These are phyloP conservation scores for Lasioglossum figueresi DNA, from an alignment of 2,888 invertebrate species.

Conservation along the genomic window DNA sequence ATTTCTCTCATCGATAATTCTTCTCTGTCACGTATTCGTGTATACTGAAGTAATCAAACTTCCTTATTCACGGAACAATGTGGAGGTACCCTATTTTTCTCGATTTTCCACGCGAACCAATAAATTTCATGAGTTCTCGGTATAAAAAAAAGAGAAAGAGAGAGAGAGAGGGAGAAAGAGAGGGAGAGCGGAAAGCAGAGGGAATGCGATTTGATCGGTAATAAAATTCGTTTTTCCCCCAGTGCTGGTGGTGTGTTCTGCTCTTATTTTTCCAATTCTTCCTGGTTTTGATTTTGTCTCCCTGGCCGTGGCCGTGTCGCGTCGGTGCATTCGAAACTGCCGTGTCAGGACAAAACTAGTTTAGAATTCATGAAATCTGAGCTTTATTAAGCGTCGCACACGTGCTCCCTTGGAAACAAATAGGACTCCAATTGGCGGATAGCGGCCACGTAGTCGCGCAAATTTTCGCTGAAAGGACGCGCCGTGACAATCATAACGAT, in stretches of 20 bases:
- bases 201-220: conserved; percentile 27
- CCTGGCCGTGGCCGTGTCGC: conserved; percentile 2
- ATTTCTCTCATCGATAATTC: not conserved
- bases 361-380: conserved; percentile 68
- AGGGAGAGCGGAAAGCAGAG: conserved; percentile 26
- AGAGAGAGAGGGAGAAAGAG: no score
- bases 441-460: conserved; percentile 45
- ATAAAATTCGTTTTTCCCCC: conserved; percentile 45
- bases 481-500: conserved; percentile 71
- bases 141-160: conserved; percentile 19
- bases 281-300: conserved; percentile 64
- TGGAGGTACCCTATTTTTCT: conserved; percentile 11
- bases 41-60: conserved; percentile 33
- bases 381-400: conserved; percentile 71
- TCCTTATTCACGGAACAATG: conserved; percentile 28
- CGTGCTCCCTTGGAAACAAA: conserved; percentile 68
- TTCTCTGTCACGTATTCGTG: not conserved
- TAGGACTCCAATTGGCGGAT: conserved; percentile 67
- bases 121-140: conserved; percentile 40
- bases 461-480: conserved; percentile 53
- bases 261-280: conserved; percentile 30
- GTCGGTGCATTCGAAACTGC: conserved; percentile 48
- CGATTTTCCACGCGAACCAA: conserved; percentile 15
- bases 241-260: conserved; percentile 20
- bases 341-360: conserved; percentile 65